Base-by-base conservation (phyloP, 2,888 invertebrate species). In the Nomada ferruginata region DNA sequence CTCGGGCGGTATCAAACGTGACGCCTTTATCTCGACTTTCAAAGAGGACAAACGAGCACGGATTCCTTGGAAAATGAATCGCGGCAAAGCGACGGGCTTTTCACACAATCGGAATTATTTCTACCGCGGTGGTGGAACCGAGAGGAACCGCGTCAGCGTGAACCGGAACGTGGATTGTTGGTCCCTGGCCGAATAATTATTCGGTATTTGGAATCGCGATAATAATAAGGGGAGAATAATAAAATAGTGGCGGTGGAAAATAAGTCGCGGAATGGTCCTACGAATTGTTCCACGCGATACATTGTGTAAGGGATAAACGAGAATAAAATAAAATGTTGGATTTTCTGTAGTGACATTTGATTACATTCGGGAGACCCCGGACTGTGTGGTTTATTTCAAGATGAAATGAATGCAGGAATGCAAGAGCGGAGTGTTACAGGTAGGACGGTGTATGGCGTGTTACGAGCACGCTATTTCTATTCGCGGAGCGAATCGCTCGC, bases 1-100 rank as follows among this genome's bases (percentile, higher is more conserved):
- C 60, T 80, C 80, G 73, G 63, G 79, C 85, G 70, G 59, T 75
- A 73, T 81, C 81, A 80, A 82, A 81, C 81, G 70, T 63, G 60
- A 65, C 66, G 64, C 60, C 82, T 82, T 82, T 73, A 70, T 81
- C 76, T 20, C 72, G 26, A 11, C 29, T 55, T 42, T 29, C 65
- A 73, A 82, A 82, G 69, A 50, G 69, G 15, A 59, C 71, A 64
- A 79, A 79, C 55, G 74, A 70, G 61, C 61, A 50, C 2, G 65
- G 68, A 59, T 75, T 80, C 61, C 53, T 79, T 65, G 50, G 47
- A 77, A 76, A 76, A 70, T 70, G 42, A 68, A 55, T 63, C 52
- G 64, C 69, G 13, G 63, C 42, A 18, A 63, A n/a, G 44, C 44
- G 26, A n/a, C n/a, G n/a, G 23, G 3, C 52, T 2, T 20, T 15